phyloP scores from a whole-genome alignment of 2,888 invertebrate species.

The Apeira syringaria region DNA sequence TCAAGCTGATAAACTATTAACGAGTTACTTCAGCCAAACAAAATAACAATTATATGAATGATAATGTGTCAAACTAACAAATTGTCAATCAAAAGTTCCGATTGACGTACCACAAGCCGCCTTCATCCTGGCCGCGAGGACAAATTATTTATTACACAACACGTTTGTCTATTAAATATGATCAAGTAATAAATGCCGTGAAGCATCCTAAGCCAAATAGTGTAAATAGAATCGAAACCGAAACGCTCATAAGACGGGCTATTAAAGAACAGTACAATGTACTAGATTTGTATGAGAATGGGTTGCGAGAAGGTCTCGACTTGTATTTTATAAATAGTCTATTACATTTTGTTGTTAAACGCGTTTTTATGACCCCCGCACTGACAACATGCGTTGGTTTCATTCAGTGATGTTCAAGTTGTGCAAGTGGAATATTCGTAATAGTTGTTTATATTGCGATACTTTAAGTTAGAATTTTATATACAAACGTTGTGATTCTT shows the following conservation, averaged over 20 bases:
- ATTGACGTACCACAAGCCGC: too few species aligned
- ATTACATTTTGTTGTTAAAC: conserved; percentile 15
- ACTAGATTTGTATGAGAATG: conserved; percentile 24
- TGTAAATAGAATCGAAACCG: conserved; percentile 14
- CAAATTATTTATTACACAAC: conserved; percentile 31
- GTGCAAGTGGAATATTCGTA: conserved; percentile 23
- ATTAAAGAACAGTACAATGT: conserved; percentile 11
- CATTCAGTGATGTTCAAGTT: conserved; percentile 16
- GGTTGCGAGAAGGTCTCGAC: conserved; percentile 14
- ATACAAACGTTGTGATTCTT: conserved; percentile 17
- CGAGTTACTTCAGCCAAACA: too few species aligned
- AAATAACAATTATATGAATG: too few species aligned
- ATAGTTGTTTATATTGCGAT: conserved; percentile 17
- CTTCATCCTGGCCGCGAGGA: conserved; percentile 5
- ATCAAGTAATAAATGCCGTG: conserved; percentile 28
- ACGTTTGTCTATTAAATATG: conserved; percentile 31
- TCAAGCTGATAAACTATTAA: too few species aligned
- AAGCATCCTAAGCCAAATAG: conserved; percentile 19
- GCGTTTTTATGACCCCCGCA: conserved; percentile 22
- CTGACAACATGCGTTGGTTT: conserved; percentile 22
- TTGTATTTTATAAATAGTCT: conserved; percentile 18
- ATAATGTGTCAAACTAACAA: too few species aligned
- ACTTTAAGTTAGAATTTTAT: conserved; percentile 18
- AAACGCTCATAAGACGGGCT: conserved; percentile 18
- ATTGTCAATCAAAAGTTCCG: too few species aligned